Evolutionary conservation across 1,140 invertebrate species (phyloP), one percentile per base, ranked within the genome.

Genomic region (Philopotamus ludificatus): DNA sequence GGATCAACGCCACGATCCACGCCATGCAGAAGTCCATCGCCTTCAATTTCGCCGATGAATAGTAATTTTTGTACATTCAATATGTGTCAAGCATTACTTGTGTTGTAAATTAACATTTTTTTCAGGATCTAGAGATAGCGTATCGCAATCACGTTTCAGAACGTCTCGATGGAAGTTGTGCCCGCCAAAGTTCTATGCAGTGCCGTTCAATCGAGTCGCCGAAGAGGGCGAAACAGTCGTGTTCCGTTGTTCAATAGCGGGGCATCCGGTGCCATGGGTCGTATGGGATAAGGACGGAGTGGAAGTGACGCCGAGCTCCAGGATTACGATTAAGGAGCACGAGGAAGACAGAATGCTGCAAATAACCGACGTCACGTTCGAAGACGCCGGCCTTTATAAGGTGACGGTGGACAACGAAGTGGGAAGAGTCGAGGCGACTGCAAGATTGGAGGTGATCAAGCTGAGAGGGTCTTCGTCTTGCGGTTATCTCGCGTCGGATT

Each of bases 171-270:
- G 67, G 67, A 66, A 62, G 16, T 22, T 67, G 26, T 50, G 61
- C n/a, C 64, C 89, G 1, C 91, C 92, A 0, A 91, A 91, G 76
- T 95, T 96, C 78, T 91, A 93, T 75, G 89, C 92, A 18, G 88
- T 93, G 61, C 93, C 93, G 1, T 90, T 92, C 73, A 92, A 93
- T 74, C 85, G 88, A 47, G 85, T 93, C 3, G 90, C 86, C 0
- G 89, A 93, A 73, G 89, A 92, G 76, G 91, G 92, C 7, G 90
- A 93, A 69, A 89, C 87, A 1, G 85, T 79, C 2, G 77, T 87
- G 4, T 92, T 94, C 76, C 88, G 92, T 70, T 92, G 90, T 71
- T 86, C 90, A 1, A 86, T 92, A 0, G 83, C 84, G 4, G 91
- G 91, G 1, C 82, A 91, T 70, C 91, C 91, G 0, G 77, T 83